phyloP scores from a whole-genome alignment of 2,888 invertebrate genomes.

The Dryococelus australis region DNA sequence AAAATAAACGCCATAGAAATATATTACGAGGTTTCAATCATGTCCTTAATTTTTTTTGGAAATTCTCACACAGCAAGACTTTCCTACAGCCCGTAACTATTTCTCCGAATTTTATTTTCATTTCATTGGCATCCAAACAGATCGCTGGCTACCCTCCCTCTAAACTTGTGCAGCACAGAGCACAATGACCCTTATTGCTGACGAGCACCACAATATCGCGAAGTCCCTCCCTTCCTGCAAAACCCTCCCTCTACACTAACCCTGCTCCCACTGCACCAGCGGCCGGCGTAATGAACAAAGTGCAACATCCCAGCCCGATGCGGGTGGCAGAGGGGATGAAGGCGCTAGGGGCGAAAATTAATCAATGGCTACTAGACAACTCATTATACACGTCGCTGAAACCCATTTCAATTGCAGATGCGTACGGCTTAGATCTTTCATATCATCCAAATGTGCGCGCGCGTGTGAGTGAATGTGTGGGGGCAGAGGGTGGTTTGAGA shows the following conservation, averaged over 20 bases:
- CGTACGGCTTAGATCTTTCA: constrained; percentile 18
- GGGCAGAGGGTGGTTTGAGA: not conserved
- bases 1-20: too few relatives aligned
- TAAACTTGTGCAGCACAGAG: too few relatives aligned
- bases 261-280: not conserved
- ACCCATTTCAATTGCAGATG: constrained; percentile 36
- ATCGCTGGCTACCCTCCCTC: too few relatives aligned
- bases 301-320: not conserved
- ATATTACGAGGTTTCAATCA: too few relatives aligned
- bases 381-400: constrained; percentile 31
- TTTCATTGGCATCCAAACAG: too few relatives aligned
- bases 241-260: not conserved
- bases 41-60: too few relatives aligned
- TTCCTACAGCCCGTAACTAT: too few relatives aligned
- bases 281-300: constrained; percentile 17
- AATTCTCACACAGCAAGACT: too few relatives aligned
- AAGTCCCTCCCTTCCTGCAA: too few relatives aligned
- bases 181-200: too few relatives aligned
- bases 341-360: constrained; percentile 38
- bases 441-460: not conserved
- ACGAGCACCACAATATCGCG: too few relatives aligned
- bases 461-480: not conserved
- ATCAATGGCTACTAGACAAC: constrained; percentile 37
- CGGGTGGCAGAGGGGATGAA: constrained; percentile 25
- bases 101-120: too few relatives aligned